Base-by-base conservation (phyloP, 1,140 invertebrate genomes). In the Caenorhabditis latens region DNA sequence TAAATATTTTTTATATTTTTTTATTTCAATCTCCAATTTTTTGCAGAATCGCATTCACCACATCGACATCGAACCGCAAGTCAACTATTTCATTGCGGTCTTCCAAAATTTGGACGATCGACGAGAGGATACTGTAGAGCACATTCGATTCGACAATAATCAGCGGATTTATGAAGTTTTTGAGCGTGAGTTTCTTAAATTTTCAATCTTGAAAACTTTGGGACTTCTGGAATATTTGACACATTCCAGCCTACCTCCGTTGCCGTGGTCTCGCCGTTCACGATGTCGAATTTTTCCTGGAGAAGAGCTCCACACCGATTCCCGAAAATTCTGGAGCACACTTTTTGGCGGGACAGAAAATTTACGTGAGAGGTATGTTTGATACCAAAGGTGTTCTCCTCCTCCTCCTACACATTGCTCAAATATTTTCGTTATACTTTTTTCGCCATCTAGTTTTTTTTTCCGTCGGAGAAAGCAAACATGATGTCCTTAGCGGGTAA, bases 231-330 rank as follows among this genome's bases (percentile, higher is more conserved):
- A 53, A 53, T 50, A 58, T 58, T n/a, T n/a, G n/a, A n/a, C n/a
- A n/a, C n/a, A n/a, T 58, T 58, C 55, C 65, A 71, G 67, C 67
- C 4, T 75, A 46, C 19, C 67, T 75, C 67, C 67, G 67, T 9
- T 19, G 19, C 67, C 67, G 67, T 5, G 67, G 67, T 46, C 43
- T 75, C 4, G 46, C 67, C 67, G 46, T 46, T 16, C 48, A 75
- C n/a, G 67, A 75, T 75, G 67, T 75, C 19, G 42, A 79, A 86
- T 84, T 83, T n/a, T 61, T 57, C 16, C n/a, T 58, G 40, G 82
- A 57, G 8, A 57, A 57, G 13, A 57, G 50, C 40, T 55, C 21
- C 14, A 83, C 82, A 7, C 50, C 82, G 32, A 83, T 83, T 83
- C 82, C 82, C 8, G 82, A 83, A 43, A 24, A 14, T 43, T 83